Evolutionary conservation across 2,888 invertebrate genomes (phyloP), one percentile per base, ranked within the genome.

Genomic region (Acronicta aceris): DNA sequence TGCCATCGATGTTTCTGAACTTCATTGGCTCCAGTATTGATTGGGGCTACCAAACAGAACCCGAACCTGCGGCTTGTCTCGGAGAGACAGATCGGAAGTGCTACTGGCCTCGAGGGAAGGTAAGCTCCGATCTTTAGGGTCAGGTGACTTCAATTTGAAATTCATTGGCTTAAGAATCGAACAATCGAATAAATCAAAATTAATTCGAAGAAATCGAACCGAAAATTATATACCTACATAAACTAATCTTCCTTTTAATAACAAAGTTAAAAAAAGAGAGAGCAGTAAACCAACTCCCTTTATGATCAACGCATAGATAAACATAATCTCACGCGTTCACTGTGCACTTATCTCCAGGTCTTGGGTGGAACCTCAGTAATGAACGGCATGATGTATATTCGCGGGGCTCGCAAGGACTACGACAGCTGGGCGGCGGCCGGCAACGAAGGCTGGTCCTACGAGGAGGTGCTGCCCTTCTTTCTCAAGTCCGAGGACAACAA

Each of bases 301-400:
- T 21, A 21, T 21, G 21, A 3, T 21, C 21, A 21, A 21, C 21
- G 2, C 21, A 21, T 21, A 21, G 21, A 21, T 21, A n/a, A n/a
- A n/a, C n/a, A n/a, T n/a, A n/a, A n/a, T n/a, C n/a, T n/a, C n/a
- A n/a, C n/a, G n/a, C n/a, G n/a, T 21, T 21, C 21, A 21, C 21
- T 21, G 2, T 21, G 21, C 10, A n/a, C 36, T 36, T 49, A 38
- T 30, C 8, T 45, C 3, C 12, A 97, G 97, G 98, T 98, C 0
- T 90, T 98, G 10, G 99, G 99, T 7, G 99, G 99, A 0, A 98
- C 98, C 0, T 98, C 98, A 15, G 98, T 98, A 0, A 96, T 99
- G 94, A 99, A 99, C 89, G 99, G 99, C 21, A 99, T 99, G 99
- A 98, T 98, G 96, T 99, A 99, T 89, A 97, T 99, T 73, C 95